These are phyloP conservation scores for Leucozona laternaria DNA, from an alignment of 2,888 invertebrate genomes.

Conservation along the genomic window DNA sequence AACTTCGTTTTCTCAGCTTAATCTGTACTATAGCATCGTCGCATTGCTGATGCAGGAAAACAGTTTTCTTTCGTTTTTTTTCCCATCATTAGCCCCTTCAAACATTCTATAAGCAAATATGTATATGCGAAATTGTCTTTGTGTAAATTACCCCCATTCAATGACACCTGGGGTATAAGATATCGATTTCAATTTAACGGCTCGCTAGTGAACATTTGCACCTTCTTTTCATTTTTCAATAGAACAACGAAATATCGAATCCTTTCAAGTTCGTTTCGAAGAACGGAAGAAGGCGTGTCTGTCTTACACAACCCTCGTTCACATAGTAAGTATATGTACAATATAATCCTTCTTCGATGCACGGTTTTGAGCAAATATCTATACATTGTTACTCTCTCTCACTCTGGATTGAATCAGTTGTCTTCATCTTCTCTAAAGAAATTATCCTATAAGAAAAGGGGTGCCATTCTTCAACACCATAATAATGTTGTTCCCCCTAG, in stretches of 20 bases:
- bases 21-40: background rate
- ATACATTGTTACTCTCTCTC: slow-evolving; percentile 25
- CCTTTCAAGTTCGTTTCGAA: slow-evolving; percentile 55
- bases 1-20: background rate
- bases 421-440: slow-evolving; percentile 54
- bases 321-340: background rate
- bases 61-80: slow-evolving; percentile 2
- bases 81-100: background rate
- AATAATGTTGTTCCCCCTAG: slow-evolving; percentile 25
- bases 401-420: slow-evolving; percentile 39
- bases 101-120: background rate
- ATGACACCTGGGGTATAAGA: slow-evolving; percentile 47
- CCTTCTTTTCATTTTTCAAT: slow-evolving; percentile 31
- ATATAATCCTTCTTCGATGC: slow-evolving; percentile 48
- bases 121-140: slow-evolving; percentile 32
- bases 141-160: slow-evolving; percentile 64
- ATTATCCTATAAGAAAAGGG: slow-evolving; percentile 44
- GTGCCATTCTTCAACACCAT: slow-evolving; percentile 31
- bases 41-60: background rate
- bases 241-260: slow-evolving; percentile 32
- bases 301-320: slow-evolving; percentile 49
- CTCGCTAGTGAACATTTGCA: slow-evolving; percentile 71
- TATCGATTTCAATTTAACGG: slow-evolving; percentile 74
- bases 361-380: slow-evolving; percentile 36
- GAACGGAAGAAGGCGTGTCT: slow-evolving; percentile 71